A percentile compares a stretch with the other conserved stretches of the same genome.
Conservation (phyloP, 2,888 invertebrate species). For the Stenolophus ochropezus region DNA sequence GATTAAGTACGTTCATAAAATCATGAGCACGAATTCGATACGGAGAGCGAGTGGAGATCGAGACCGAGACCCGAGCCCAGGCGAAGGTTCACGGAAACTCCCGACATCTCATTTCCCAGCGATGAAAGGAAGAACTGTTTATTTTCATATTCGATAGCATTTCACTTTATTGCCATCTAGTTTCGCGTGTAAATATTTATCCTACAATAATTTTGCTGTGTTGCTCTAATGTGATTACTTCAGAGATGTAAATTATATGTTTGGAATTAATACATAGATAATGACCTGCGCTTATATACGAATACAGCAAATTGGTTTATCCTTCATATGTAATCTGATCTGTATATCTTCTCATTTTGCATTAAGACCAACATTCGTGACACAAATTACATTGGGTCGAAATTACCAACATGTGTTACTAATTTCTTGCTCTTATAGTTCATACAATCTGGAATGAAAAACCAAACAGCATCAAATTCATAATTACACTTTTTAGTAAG, state of each 20-base stretch:
- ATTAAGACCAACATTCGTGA: not conserved
- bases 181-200: conserved; percentile 5
- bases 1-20: conserved; percentile 66
- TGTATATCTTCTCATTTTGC: not conserved
- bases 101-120: conserved; percentile 2
- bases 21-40: conserved; percentile 66
- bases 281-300: conserved; percentile 1
- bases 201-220: not conserved
- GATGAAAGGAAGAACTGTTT: not conserved
- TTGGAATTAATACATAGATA: conserved; percentile 23
- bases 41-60: conserved; percentile 18
- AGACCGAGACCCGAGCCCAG: not conserved
- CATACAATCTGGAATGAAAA: no score
- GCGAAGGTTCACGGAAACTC: not conserved
- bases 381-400: not conserved
- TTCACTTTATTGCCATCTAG: conserved; percentile 8
- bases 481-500: not conserved
- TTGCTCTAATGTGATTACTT: not conserved
- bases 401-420: not conserved
- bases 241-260: conserved; percentile 15
- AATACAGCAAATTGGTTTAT: conserved; percentile 14
- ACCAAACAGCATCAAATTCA: not conserved
- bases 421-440: no score
- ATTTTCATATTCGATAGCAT: conserved; percentile 19
- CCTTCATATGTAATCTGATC: not conserved